Evolutionary conservation across 2,888 invertebrate species (phyloP).

Genomic region (Antheraea yamamai): DNA sequence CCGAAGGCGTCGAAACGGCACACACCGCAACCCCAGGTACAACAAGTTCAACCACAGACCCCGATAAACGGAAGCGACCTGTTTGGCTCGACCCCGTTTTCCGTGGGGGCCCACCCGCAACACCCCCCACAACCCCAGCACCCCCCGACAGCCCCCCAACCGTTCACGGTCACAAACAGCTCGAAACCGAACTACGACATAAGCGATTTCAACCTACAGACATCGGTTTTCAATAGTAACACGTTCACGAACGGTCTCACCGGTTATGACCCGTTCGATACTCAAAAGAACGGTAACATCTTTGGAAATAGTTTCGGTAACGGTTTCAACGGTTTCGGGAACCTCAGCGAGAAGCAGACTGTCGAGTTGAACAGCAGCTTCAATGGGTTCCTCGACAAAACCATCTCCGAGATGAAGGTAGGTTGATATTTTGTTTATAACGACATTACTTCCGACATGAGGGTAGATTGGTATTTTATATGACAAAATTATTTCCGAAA

Average conservation of each 20-base stretch:
- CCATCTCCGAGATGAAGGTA: slow-evolving; percentile 94
- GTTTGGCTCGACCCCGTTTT: slow-evolving; percentile 91
- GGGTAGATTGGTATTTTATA: slow-evolving; percentile 19
- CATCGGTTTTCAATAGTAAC: slow-evolving; percentile 69
- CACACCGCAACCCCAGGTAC: slow-evolving; percentile 43
- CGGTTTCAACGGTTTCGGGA: slow-evolving; percentile 73
- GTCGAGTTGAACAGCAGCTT: slow-evolving; percentile 83
- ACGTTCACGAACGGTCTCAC: slow-evolving; percentile 70
- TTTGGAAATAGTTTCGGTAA: slow-evolving; percentile 69
- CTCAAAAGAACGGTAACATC: slow-evolving; percentile 84
- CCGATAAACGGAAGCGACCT: slow-evolving; percentile 85
- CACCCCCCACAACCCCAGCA: slow-evolving; percentile 34
- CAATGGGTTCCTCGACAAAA: slow-evolving; percentile 90
- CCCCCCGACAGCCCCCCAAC: slow-evolving; percentile 34
- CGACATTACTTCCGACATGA: too few species aligned
- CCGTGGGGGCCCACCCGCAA: slow-evolving; percentile 54
- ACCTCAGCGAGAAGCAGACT: slow-evolving; percentile 73
- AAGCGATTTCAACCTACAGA: slow-evolving; percentile 71
- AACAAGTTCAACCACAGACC: slow-evolving; percentile 28
- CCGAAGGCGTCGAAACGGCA: slow-evolving; percentile 88
- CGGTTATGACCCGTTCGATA: slow-evolving; percentile 91
- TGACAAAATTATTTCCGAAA: background rate
- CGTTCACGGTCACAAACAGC: slow-evolving; percentile 41
- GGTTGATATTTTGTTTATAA: slow-evolving; percentile 32
- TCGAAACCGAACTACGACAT: slow-evolving; percentile 74